A percentile compares a stretch with the other conserved stretches of the same genome.
phyloP scores from a whole-genome alignment of 2,113 vertebrate species.

The Tautogolabrus adspersus region DNA sequence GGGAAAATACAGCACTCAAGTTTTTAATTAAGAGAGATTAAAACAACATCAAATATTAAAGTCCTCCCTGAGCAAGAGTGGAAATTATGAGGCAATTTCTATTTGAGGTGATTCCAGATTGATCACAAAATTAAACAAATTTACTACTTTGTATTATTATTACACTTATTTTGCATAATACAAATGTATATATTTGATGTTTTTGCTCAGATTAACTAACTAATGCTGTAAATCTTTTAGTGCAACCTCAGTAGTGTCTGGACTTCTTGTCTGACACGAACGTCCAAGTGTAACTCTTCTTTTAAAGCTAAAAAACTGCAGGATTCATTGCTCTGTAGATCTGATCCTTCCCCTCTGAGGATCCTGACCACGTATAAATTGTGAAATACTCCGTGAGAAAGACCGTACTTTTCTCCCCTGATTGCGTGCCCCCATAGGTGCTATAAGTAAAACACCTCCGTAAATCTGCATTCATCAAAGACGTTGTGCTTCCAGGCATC shows the following conservation, averaged over 20 bases:
- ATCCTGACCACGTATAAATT: slow-evolving; percentile 64
- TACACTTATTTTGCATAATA: no score
- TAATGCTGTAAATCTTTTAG: neutral
- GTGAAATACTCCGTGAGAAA: slow-evolving; percentile 49
- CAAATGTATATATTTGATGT: no score
- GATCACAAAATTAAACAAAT: no score
- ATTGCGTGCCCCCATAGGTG: slow-evolving; percentile 55
- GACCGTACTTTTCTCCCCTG: slow-evolving; percentile 36
- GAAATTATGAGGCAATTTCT: neutral
- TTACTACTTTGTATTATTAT: no score
- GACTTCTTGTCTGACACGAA: neutral
- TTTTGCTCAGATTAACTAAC: neutral
- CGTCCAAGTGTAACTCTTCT: neutral
- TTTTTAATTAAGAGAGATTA: no score
- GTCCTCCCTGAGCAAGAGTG: no score
- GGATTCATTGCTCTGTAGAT: slow-evolving; percentile 54
- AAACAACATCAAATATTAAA: no score
- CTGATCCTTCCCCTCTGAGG: slow-evolving; percentile 59
- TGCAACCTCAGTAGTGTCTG: neutral
- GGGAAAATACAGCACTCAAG: no score
- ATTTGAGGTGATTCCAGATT: neutral
- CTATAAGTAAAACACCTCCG: slow-evolving; percentile 66
- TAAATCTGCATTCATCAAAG: slow-evolving; percentile 80
- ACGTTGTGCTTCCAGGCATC: slow-evolving; percentile 67
- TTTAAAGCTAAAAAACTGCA: slow-evolving; percentile 42